Evolutionary conservation across 2,113 vertebrate species (phyloP).

Genomic region (Tapirus terrestris): DNA sequence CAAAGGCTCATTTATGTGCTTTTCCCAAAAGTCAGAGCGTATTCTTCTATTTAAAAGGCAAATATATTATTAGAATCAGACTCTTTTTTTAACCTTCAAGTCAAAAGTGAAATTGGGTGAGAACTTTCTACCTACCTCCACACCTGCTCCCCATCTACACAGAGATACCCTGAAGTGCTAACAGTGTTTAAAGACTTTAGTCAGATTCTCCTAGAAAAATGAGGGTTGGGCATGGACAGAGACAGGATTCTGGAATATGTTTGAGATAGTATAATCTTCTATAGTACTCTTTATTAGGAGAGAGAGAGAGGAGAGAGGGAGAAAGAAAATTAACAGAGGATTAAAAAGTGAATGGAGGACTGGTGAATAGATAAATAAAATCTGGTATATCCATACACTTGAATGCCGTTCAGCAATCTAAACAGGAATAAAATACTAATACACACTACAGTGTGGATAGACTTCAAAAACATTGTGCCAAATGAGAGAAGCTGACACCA

Average conservation of each 20-base stretch:
- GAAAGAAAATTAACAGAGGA: not conserved
- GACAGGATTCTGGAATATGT: not conserved
- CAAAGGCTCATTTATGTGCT: not conserved
- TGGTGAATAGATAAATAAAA: not conserved
- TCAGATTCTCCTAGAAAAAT: conserved; percentile 17
- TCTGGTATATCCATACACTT: not conserved
- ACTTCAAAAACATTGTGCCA: not conserved
- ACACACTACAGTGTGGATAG: not conserved
- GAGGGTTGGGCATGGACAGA: not conserved
- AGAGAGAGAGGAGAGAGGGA: not conserved
- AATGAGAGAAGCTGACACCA: not conserved
- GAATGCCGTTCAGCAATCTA: not conserved
- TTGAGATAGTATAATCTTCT: not conserved
- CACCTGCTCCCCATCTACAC: not conserved
- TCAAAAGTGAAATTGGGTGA: not conserved
- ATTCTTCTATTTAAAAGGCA: conserved; percentile 25
- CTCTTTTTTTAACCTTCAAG: not conserved
- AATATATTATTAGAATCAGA: not conserved
- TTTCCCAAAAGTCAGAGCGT: not conserved
- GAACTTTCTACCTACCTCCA: not conserved
- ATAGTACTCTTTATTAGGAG: not conserved
- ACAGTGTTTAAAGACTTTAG: not conserved
- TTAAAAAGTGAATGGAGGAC: not conserved
- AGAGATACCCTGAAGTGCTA: not conserved
- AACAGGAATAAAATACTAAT: not conserved